phyloP scores from a whole-genome alignment of 37 sponge, comb jelly and placozoan species.

The Corticium candelabrum region DNA sequence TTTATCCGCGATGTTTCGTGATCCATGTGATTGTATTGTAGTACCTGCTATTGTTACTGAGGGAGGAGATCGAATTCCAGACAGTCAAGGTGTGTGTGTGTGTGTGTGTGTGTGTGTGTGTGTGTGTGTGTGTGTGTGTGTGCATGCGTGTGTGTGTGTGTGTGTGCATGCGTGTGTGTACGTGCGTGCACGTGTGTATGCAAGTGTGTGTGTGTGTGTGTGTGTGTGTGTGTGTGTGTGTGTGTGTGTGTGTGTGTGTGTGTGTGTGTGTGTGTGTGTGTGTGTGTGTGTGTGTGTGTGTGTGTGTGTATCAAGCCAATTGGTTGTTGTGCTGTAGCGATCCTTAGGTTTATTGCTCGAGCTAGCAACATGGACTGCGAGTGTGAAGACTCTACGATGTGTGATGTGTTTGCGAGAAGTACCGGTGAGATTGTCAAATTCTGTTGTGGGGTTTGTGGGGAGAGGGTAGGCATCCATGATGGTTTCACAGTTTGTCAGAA shows the following conservation, averaged over 20 bases:
- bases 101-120: neutral
- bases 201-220: no score
- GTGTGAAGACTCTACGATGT: neutral
- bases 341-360: neutral
- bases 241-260: conserved; percentile 14
- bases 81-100: conserved; percentile 14
- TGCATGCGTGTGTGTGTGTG: neutral
- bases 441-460: conserved; percentile 1
- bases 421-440: no score
- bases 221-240: conserved; percentile 5
- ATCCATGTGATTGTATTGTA: no score
- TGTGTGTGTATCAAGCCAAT: neutral
- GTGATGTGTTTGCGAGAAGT: neutral
- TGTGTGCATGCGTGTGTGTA: neutral
- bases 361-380: neutral
- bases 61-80: no score
- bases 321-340: neutral
- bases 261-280: neutral
- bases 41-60: no score
- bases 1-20: no score
- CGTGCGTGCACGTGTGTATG: neutral
- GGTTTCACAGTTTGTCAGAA: conserved; percentile 1
- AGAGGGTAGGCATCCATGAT: neutral
- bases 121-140: neutral
- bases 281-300: conserved; percentile 6